Base-by-base conservation (phyloP, 1,140 invertebrate genomes). In the Phocides pigmalion region DNA sequence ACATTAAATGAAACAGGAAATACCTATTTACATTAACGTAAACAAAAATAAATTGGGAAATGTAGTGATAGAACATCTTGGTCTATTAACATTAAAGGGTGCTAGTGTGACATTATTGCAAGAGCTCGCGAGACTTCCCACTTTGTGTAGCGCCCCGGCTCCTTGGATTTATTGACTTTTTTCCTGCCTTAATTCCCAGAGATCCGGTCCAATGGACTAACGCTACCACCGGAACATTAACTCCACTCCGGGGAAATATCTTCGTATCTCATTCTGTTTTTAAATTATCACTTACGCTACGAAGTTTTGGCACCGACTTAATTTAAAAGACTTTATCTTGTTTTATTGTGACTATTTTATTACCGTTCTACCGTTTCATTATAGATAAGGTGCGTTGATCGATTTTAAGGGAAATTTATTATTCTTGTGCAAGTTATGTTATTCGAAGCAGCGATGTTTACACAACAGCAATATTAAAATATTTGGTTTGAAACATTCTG, bases 161-260 rank as follows among this genome's bases (percentile, higher is more conserved):
- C 76, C 76, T 81, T 82, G 72, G 82, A 84, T 84, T 86, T 84
- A 86, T 87, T 84, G 82, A 87, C 84, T 84, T 89, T 89, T 84
- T 87, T 85, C 75, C 79, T 77, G 82, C 76, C 79, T 84, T 89
- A 84, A 89, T 87, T 89, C 81, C 83, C 75, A 81, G 83, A 85
- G 84, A 89, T 87, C 83, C 84, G 83, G 83, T 87, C 82, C 76
- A 89, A 87, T 84, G 83, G 83, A 82, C 77, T 71, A 79, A 73
- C 74, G 77, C 80, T 65, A 75, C 76, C 77, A 87, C 78, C 81
- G 87, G 82, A 81, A 87, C 83, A 86, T 86, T 89, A 84, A 89
- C 78, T 84, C 75, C 64, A 66, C 84, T 77, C 79, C 37, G 59
- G 87, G 87, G 84, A 89, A 89, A 89, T 89, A 87, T 81, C 79